phyloP scores from a whole-genome alignment of 2,113 vertebrate genomes.

The Alosa alosa region DNA sequence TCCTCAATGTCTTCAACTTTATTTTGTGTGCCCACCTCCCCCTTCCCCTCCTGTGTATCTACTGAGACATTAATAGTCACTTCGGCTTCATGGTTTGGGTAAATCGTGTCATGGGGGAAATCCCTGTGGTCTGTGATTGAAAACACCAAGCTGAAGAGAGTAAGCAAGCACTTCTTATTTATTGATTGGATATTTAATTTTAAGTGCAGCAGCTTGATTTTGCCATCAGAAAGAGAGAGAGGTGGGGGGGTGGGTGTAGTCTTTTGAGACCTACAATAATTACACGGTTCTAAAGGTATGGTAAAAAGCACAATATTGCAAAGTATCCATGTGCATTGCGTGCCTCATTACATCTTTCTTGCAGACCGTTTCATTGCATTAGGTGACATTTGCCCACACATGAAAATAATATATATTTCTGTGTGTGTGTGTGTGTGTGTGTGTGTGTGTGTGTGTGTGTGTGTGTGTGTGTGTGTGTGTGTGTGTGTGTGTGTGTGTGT shows the following conservation, averaged over 20 bases:
- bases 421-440: too few relatives aligned
- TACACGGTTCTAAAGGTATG: too few relatives aligned
- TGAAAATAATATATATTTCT: not conserved
- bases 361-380: not conserved
- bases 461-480: too few relatives aligned
- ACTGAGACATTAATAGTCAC: not conserved
- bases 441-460: too few relatives aligned
- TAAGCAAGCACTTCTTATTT: not conserved
- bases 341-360: too few relatives aligned
- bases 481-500: too few relatives aligned
- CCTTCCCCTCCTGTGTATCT: not conserved
- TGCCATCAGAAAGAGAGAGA: not conserved
- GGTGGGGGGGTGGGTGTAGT: too few relatives aligned
- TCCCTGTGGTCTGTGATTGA: not conserved
- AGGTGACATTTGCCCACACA: not conserved
- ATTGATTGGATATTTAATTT: not conserved
- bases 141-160: not conserved
- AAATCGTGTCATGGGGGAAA: not conserved
- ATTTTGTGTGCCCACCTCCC: not conserved
- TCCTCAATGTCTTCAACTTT: not conserved
- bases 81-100: not conserved
- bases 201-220: not conserved
- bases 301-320: too few relatives aligned
- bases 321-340: too few relatives aligned
- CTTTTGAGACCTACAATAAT: too few relatives aligned